Evolutionary conservation across 2,113 vertebrate genomes (phyloP).

Genomic region (Muscicapa adusta): DNA sequence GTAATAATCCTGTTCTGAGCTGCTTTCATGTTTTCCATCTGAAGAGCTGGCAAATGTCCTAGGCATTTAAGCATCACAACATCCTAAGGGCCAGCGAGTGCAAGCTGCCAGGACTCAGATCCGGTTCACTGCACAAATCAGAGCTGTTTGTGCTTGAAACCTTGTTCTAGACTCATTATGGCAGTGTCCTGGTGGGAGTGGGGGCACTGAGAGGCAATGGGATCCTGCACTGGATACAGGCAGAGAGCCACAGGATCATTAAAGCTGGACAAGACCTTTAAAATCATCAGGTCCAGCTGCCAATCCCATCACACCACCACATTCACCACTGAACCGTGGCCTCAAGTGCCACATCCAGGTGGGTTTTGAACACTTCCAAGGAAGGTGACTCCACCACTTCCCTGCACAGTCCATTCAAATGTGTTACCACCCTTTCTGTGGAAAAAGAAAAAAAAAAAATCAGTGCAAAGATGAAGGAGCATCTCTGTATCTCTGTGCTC

Average conservation of each 20-base stretch:
- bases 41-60: background rate
- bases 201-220: background rate
- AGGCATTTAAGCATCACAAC: background rate
- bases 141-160: background rate
- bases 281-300: background rate
- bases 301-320: background rate
- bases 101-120: background rate
- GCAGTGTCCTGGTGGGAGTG: background rate
- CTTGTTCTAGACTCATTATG: background rate
- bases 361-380: background rate
- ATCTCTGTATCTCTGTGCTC: rapidly evolving
- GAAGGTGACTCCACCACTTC: background rate
- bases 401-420: background rate
- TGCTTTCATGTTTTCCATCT: background rate
- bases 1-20: background rate
- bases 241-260: background rate
- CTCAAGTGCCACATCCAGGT: background rate
- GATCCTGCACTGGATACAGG: rapidly evolving
- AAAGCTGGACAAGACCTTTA: background rate
- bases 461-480: background rate
- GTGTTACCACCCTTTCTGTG: background rate
- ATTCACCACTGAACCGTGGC: background rate
- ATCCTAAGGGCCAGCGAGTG: background rate
- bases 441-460: background rate
- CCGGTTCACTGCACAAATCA: background rate